Evolutionary conservation across 2,797 vertebrate species (phyloP).

Genomic region (Leontopithecus rosalia): DNA sequence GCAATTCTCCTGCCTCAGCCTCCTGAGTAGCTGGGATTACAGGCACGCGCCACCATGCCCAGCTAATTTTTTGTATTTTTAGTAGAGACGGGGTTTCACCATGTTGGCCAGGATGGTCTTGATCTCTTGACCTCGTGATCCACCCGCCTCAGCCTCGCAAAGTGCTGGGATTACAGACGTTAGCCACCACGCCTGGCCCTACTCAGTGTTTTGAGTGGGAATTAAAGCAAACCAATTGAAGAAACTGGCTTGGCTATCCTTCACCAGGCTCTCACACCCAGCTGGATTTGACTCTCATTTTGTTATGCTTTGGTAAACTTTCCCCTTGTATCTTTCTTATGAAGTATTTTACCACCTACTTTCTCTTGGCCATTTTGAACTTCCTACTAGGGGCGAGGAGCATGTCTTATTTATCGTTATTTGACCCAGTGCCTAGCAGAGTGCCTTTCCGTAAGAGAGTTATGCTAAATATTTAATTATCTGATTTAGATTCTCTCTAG

Average conservation of each 20-base stretch:
- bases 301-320: not conserved
- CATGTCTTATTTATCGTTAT: not conserved
- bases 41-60: too few relatives aligned
- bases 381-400: not conserved
- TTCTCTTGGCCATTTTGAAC: not conserved
- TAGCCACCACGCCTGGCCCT: too few relatives aligned
- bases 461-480: not conserved
- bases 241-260: not conserved
- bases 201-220: not conserved
- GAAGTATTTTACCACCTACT: not conserved
- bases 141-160: too few relatives aligned
- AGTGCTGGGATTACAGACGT: too few relatives aligned
- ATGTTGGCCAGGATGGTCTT: too few relatives aligned
- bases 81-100: too few relatives aligned
- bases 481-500: not conserved
- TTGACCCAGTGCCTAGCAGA: not conserved
- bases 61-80: too few relatives aligned
- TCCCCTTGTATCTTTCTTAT: not conserved
- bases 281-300: not conserved
- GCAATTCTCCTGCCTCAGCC: too few relatives aligned
- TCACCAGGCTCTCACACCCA: not conserved
- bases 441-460: not conserved
- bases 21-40: too few relatives aligned
- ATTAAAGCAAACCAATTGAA: not conserved
- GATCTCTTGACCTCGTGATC: too few relatives aligned